These are phyloP conservation scores for Imbricaverruca yamaguchii DNA, from an alignment of 2,888 invertebrate genomes.

Conservation along the genomic window DNA sequence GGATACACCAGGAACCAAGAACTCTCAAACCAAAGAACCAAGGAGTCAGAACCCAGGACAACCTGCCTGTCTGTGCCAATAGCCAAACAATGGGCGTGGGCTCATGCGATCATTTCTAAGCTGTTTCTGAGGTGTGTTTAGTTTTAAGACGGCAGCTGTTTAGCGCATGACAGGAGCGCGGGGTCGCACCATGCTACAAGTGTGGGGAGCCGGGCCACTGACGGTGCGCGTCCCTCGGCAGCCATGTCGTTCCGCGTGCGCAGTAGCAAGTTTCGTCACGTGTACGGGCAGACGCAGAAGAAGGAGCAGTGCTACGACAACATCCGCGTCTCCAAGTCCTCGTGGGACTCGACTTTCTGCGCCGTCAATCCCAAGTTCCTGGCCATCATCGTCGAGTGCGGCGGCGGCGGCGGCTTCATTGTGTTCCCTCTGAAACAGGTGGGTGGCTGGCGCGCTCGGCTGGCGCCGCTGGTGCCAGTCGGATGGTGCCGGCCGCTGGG, in stretches of 20 bases:
- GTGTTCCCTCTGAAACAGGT: conserved; percentile 90
- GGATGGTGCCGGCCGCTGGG: too few species aligned
- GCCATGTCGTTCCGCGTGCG: conserved; percentile 91
- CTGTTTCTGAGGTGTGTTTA: too few species aligned
- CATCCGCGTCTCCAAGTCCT: conserved; percentile 84
- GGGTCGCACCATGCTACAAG: too few species aligned
- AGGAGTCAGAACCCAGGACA: too few species aligned
- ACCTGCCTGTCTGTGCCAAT: too few species aligned
- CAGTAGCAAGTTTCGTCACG: conserved; percentile 96
- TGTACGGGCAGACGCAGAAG: conserved; percentile 81
- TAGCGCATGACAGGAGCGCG: not conserved
- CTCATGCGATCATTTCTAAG: too few species aligned
- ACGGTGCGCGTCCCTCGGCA: not conserved
- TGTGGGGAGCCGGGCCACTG: too few species aligned
- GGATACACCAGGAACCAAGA: too few species aligned
- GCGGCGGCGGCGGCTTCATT: conserved; percentile 92
- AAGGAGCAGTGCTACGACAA: conserved; percentile 97
- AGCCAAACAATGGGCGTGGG: too few species aligned
- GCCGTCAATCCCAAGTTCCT: conserved; percentile 97
- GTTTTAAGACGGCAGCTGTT: not conserved
- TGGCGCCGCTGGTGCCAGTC: too few species aligned
- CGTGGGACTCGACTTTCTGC: conserved; percentile 97
- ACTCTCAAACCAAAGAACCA: too few species aligned
- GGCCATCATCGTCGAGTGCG: conserved; percentile 94
- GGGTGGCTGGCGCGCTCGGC: conserved; percentile 33